Percentiles rank a stretch among this genome's conserved stretches.
Conservation (phyloP, 2,888 invertebrate genomes). For the Leucoma salicis region DNA sequence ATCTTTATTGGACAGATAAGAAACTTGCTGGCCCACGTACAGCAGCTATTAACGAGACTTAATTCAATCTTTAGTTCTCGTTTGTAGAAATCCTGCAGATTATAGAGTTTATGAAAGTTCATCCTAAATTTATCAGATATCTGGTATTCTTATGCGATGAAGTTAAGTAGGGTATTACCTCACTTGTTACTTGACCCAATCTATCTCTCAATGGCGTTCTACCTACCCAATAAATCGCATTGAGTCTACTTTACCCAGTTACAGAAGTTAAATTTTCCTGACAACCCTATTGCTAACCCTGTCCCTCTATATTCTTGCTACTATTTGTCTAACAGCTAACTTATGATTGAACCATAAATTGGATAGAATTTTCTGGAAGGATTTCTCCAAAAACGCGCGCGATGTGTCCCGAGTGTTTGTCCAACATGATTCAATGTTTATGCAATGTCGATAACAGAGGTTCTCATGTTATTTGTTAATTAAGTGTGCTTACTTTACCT, state of each 20-base stretch:
- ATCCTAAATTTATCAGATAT: no score
- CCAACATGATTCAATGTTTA: constrained; percentile 1
- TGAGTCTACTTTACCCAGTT: no score
- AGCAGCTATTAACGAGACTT: no score
- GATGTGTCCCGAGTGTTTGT: constrained; percentile 3
- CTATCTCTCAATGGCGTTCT: no score
- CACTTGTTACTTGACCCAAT: no score
- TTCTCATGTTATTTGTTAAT: constrained; percentile 1
- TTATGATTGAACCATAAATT: constrained; percentile 10
- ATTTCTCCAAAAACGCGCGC: not conserved
- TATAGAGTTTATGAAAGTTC: no score
- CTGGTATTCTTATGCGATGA: no score
- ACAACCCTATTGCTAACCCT: not conserved
- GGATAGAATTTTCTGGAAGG: constrained; percentile 7
- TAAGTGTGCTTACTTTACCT: constrained; percentile 9
- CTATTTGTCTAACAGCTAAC: constrained; percentile 10
- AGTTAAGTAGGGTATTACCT: no score
- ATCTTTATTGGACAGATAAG: constrained; percentile 39
- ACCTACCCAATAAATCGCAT: no score
- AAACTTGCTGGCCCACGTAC: constrained; percentile 1
- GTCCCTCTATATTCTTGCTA: not conserved
- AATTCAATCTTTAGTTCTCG: no score
- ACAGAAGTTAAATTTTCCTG: not conserved
- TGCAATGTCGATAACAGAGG: not conserved
- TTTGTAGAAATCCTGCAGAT: no score